phyloP scores from a whole-genome alignment of 2,888 invertebrate genomes.

The Idaea aversata region DNA sequence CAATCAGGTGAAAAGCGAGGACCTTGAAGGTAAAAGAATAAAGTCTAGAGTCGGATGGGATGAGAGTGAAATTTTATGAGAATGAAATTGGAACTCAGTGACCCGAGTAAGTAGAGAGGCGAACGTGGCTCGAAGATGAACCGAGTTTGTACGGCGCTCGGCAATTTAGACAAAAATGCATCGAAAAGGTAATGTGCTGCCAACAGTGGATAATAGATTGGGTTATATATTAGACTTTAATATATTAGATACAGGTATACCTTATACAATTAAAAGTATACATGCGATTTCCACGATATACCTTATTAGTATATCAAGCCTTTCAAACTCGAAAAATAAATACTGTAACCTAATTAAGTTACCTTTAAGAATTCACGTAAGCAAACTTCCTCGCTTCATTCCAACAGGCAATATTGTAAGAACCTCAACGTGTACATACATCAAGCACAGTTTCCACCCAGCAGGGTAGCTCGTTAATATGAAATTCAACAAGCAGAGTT shows the following conservation, averaged over 20 bases:
- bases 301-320: background rate
- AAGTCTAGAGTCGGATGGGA: background rate
- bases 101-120: background rate
- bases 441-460: background rate
- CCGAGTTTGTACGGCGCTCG: background rate
- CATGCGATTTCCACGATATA: background rate
- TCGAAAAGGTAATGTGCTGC: background rate
- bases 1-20: background rate
- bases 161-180: background rate
- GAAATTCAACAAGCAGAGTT: background rate
- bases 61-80: background rate
- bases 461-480: background rate
- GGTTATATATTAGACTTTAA: background rate
- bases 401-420: background rate
- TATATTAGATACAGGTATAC: no score
- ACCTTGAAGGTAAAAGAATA: background rate
- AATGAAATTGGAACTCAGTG: background rate
- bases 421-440: background rate
- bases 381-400: background rate
- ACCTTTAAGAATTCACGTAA: background rate
- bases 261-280: background rate
- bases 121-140: background rate
- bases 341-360: background rate
- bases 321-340: background rate
- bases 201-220: background rate